Conservation (phyloP, 2,113 vertebrate genomes). For the Etheostoma cragini region DNA sequence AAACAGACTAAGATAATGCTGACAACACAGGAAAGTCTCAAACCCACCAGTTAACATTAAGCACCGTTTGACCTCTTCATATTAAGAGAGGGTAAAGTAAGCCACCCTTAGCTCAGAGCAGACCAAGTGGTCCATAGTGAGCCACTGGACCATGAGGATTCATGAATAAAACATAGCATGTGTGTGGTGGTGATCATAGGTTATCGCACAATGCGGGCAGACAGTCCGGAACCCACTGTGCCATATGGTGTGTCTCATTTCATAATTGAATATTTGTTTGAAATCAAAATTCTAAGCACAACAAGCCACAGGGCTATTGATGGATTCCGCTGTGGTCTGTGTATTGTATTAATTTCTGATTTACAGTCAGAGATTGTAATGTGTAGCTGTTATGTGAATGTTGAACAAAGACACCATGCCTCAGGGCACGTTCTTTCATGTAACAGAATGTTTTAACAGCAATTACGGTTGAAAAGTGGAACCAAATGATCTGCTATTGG, state of each 20-base stretch:
- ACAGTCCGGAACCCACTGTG: conserved; percentile 6
- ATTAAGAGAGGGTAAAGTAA: background rate
- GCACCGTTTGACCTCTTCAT: background rate
- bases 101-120: background rate
- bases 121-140: background rate
- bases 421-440: conserved; percentile 54
- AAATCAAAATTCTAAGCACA: conserved; percentile 23
- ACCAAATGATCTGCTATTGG: conserved; percentile 48
- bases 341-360: conserved; percentile 29
- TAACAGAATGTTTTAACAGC: conserved; percentile 39
- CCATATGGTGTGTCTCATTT: conserved; percentile 33
- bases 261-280: conserved; percentile 44
- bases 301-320: conserved; percentile 23
- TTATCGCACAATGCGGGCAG: background rate
- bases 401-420: conserved; percentile 56
- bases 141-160: background rate
- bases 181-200: conserved; percentile 11
- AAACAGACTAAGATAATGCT: background rate
- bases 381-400: conserved; percentile 63
- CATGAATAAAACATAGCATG: conserved; percentile 35
- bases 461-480: conserved; percentile 34
- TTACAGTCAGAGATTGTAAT: conserved; percentile 52
- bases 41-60: background rate
- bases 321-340: conserved; percentile 25
- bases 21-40: background rate